A percentile compares a stretch with the other conserved stretches of the same genome.
These are phyloP conservation scores for Melolontha melolontha DNA, from an alignment of 2,888 invertebrate species.

Conservation along the genomic window DNA sequence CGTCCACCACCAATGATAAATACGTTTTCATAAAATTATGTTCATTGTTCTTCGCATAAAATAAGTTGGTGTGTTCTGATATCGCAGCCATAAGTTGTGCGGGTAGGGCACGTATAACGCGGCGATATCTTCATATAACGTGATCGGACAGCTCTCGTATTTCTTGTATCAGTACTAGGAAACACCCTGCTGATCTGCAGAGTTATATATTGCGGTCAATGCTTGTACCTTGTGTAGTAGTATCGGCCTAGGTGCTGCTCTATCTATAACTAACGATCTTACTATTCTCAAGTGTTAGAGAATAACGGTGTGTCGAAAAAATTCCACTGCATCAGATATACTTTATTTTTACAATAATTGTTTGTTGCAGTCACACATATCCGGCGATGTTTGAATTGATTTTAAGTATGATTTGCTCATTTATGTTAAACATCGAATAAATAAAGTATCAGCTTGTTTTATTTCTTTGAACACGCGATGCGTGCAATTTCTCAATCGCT, in stretches of 20 bases:
- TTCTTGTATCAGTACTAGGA: constrained; percentile 65
- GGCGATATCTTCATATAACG: constrained; percentile 66
- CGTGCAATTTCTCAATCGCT: too few species aligned
- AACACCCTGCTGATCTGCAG: constrained; percentile 64
- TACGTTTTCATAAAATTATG: constrained; percentile 37
- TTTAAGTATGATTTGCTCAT: too few species aligned
- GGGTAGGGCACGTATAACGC: constrained; percentile 61
- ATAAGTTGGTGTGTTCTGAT: constrained; percentile 49
- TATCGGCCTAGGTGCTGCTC: constrained; percentile 59
- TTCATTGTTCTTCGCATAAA: constrained; percentile 51
- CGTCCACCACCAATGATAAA: constrained; percentile 23
- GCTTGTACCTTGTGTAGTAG: constrained; percentile 60
- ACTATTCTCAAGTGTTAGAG: constrained; percentile 42
- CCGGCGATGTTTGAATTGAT: background rate
- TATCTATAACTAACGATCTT: constrained; percentile 56
- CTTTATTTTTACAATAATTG: background rate
- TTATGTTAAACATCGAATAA: too few species aligned
- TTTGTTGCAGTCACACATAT: background rate
- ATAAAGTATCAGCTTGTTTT: too few species aligned
- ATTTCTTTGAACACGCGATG: too few species aligned
- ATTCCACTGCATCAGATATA: constrained; percentile 11
- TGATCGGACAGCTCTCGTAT: constrained; percentile 64
- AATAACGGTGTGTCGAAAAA: constrained; percentile 25
- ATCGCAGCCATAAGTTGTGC: constrained; percentile 60
- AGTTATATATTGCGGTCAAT: constrained; percentile 64